Evolutionary conservation across 2,888 invertebrate genomes (phyloP), one percentile per base, ranked within the genome.

Genomic region (Germaria angustata): DNA sequence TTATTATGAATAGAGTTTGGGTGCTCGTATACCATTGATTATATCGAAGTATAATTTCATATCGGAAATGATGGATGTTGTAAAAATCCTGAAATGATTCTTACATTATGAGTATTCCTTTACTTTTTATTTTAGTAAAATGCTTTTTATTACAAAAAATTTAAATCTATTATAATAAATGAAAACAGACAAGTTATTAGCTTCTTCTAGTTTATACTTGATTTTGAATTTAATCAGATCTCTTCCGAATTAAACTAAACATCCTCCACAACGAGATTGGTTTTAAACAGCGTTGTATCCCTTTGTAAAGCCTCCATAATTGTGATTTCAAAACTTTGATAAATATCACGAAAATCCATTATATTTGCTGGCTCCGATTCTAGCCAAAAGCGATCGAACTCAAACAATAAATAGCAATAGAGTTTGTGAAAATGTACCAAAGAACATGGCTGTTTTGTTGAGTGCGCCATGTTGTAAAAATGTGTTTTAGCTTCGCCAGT

Each of bases 331-430:
- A 98, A 99, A 87, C 94, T 95, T 87, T 96, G 95, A 89, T 95
- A 95, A 77, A 99, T 96, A 57, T 93, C 93, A 36, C 97, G 96
- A 91, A 99, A 99, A 88, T 98, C 97, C 99, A 99, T 99, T 84
- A 99, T 97, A 89, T 97, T 96, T 85, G 93, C 94, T 0, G 99
- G 99, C 88, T 97, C 96, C 22, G 96, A 95, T 84, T 95, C 94
- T 85, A 98, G 94, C 99, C 99, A 99, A 91, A 96, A 96, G 87
- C 95, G 95, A 92, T 98, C 98, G 92, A 99, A 99, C 89, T 98
- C 96, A 89, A 95, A 96, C 91, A 98, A 97, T 66, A 99, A 92
- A 90, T 97, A 97, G 91, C 97, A 96, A 92, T 98, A 99, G 88
- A 99, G 95, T 88, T 95, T 95, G 91, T 99, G 97, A 91, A 99